Base-by-base conservation (phyloP, 2,888 invertebrate species). In the Phaonia tiefii region DNA sequence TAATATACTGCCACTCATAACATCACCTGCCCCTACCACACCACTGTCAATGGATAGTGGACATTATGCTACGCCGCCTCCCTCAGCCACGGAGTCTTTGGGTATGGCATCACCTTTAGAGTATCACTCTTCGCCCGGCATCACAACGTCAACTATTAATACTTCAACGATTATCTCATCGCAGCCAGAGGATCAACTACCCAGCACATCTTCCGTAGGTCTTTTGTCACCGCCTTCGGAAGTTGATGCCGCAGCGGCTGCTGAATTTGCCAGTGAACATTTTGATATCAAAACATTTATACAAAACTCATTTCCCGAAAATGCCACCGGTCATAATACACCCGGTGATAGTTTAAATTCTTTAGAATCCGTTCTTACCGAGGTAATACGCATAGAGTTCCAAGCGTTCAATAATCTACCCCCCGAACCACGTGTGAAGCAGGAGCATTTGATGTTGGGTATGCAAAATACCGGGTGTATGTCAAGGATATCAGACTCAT, bases 341-440 rank as follows among this genome's bases (percentile, higher is more conserved):
- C 83, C 84, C 5, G 83, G 82, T 20, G 85, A 86, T n/a, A 86
- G 86, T 71, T 87, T 88, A 51, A 89, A 89, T 79, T 95, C 95
- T 3, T 95, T 97, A 89, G 96, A 96, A 88, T 95, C 96, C 0
- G 96, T 97, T 86, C 91, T 97, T 44, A 96, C 95, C 80, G 96
- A 96, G 86, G 97, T 97, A 8, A 96, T 97, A 83, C 96, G 96
- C 86, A 91, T 97, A 78, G 97, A 97, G 90, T 97, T 95, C 88
- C 95, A 95, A 86, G 86, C 89, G 86, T 92, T 96, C 22, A 89
- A 89, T 56, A 86, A 86, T 65, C 70, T 89, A 20, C 86, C 87
- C 60, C 77, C 83, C 0, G 77, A 85, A 8, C 84, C 87, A 10
- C 86, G 86, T 31, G 84, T 87, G 11, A 89, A 89, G 75, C 85